Evolutionary conservation across 2,113 vertebrate species (phyloP), one percentile per base, ranked within the genome.

Genomic region (Orcinus orca): DNA sequence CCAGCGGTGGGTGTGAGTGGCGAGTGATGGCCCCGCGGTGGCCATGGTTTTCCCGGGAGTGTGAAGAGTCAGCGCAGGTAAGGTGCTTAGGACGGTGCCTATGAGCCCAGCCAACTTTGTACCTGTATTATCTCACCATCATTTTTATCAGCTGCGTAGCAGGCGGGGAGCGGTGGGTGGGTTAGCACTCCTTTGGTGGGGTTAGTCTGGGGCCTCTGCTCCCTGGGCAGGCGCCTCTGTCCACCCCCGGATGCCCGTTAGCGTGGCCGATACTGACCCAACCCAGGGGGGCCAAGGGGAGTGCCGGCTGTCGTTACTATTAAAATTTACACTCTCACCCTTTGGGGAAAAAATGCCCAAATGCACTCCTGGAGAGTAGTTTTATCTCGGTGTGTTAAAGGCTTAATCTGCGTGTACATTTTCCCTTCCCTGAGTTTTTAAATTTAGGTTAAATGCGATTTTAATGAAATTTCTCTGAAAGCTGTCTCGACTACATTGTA

Each of bases 391-490:
- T 25, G 71, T 73, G 74, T 31, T 20, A 14, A 68, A 4, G 5
- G 36, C 76, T 71, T 41, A 58, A 33, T 74, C 50, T 60, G 2
- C 17, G 1, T 44, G 68, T 25, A 18, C 41, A 2, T 58, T 83
- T 83, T 53, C 70, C 82, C 29, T 65, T 84, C 55, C 80, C 62
- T 60, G 23, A 41, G 89, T 71, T 77, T 97, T 63, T 81, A 79
- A 93, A 96, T 90, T 88, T 82, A 58, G 80, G 90, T 87, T 86
- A 96, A 96, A 96, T 93, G 94, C 67, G 80, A 81, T 92, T 92
- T 95, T 67, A 95, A 88, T 90, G 95, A 91, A 80, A 80, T 97
- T 94, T 96, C 86, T 91, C 86, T 86, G 83, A 83, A 74, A 83
- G 83, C 79, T 91, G 73, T 80, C 67, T 29, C 55, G 63, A 86